These are phyloP conservation scores for Cynoglossus semilaevis DNA, from an alignment of 2,113 vertebrate genomes.

Conservation along the genomic window DNA sequence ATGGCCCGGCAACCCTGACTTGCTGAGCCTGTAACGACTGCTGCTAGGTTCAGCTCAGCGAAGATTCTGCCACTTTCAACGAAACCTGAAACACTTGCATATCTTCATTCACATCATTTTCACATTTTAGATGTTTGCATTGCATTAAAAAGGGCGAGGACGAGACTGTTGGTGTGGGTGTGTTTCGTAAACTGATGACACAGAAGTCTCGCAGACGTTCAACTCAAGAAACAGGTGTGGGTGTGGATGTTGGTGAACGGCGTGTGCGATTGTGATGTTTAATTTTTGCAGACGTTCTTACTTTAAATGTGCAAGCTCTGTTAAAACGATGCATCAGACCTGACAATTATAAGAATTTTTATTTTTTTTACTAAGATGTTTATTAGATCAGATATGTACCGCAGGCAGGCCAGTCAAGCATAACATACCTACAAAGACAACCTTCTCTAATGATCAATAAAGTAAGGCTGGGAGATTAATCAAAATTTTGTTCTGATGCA, in stretches of 20 bases:
- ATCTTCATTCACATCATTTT: no score
- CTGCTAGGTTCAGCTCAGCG: background rate
- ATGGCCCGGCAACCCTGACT: conserved; percentile 39
- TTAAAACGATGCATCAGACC: no score
- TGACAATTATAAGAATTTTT: no score
- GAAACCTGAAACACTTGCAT: conserved; percentile 19
- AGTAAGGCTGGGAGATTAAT: no score
- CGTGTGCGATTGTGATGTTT: background rate
- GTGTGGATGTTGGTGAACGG: background rate
- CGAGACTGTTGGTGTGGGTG: background rate
- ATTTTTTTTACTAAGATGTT: no score
- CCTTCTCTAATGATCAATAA: no score
- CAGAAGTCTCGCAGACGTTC: background rate
- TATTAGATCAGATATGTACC: no score
- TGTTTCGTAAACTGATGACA: background rate
- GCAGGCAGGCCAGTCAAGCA: no score
- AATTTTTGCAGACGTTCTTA: background rate
- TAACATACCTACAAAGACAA: no score
- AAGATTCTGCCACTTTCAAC: conserved; percentile 24
- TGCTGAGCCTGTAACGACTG: conserved; percentile 39
- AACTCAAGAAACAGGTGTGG: background rate
- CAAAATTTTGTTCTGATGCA: no score
- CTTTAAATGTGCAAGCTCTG: no score
- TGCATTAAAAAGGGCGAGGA: background rate
- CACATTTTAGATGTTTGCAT: background rate